Evolutionary conservation across 2,113 vertebrate species (phyloP).

Genomic region (Sapayoa aenigma): DNA sequence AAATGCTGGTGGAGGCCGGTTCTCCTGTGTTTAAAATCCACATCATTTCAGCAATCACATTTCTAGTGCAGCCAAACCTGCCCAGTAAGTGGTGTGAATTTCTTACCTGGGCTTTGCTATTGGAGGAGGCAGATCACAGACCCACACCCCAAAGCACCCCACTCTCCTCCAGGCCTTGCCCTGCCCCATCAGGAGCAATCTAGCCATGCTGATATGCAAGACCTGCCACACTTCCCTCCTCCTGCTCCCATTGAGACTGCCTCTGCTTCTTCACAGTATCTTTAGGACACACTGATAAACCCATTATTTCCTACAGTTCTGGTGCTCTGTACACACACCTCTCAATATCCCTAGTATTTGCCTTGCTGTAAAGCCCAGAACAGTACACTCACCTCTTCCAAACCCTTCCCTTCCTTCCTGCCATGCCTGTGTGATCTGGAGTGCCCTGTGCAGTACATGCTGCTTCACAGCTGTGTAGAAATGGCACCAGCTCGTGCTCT

Average conservation of each 20-base stretch:
- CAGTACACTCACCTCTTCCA: background rate
- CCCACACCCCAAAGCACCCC: background rate
- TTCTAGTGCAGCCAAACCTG: background rate
- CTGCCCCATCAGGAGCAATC: background rate
- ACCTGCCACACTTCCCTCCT: background rate
- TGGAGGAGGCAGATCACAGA: background rate
- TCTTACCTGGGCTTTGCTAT: background rate
- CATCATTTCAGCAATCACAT: background rate
- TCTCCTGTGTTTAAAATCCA: background rate
- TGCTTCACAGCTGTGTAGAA: background rate
- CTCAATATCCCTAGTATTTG: rapidly evolving
- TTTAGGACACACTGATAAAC: background rate
- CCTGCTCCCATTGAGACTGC: background rate
- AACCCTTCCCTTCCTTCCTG: background rate
- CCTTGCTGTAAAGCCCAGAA: background rate
- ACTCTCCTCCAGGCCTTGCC: background rate
- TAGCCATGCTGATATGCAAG: background rate
- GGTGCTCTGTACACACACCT: background rate
- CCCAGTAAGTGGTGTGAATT: background rate
- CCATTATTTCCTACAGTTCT: background rate
- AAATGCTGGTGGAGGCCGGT: background rate
- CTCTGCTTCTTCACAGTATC: background rate
- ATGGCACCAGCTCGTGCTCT: background rate
- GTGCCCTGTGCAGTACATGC: rapidly evolving
- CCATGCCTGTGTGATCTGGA: background rate